Percentiles rank a stretch among this genome's conserved stretches.
These are phyloP conservation scores for Rotaria socialis DNA, from an alignment of 2,888 invertebrate species.

Conservation along the genomic window DNA sequence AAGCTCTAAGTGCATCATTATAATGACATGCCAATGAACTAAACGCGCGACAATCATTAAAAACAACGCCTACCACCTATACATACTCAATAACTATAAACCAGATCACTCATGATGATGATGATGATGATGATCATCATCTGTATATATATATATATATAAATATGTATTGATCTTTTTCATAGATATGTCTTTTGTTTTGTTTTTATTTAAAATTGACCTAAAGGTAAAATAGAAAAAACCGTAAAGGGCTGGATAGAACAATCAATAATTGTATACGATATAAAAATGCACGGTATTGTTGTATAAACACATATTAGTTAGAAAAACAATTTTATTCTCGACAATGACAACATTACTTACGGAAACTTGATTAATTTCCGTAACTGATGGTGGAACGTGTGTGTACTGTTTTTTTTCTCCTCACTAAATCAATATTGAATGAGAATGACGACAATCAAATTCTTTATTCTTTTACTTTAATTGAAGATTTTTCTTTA, in stretches of 20 bases:
- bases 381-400: slow-evolving; percentile 13
- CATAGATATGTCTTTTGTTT: neutral
- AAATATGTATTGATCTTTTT: neutral
- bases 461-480: neutral
- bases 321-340: slow-evolving; percentile 26
- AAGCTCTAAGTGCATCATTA: slow-evolving; percentile 25
- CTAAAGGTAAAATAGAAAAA: neutral
- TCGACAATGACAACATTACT: neutral
- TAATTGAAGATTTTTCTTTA: neutral
- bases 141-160: too few species aligned
- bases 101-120: slow-evolving; percentile 10
- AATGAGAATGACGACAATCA: slow-evolving; percentile 22
- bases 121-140: too few species aligned
- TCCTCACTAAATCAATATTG: slow-evolving; percentile 19
- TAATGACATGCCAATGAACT: slow-evolving; percentile 25
- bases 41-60: slow-evolving; percentile 26
- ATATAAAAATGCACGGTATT: neutral
- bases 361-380: slow-evolving; percentile 29
- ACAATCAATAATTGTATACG: neutral
- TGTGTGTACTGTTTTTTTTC: neutral
- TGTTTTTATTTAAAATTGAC: neutral
- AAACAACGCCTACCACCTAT: slow-evolving; percentile 8
- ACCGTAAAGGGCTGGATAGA: neutral
- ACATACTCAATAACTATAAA: slow-evolving; percentile 6
- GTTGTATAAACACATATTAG: slow-evolving; percentile 14